Evolutionary conservation across 2,888 invertebrate genomes (phyloP).

Genomic region (Andrena praecox): DNA sequence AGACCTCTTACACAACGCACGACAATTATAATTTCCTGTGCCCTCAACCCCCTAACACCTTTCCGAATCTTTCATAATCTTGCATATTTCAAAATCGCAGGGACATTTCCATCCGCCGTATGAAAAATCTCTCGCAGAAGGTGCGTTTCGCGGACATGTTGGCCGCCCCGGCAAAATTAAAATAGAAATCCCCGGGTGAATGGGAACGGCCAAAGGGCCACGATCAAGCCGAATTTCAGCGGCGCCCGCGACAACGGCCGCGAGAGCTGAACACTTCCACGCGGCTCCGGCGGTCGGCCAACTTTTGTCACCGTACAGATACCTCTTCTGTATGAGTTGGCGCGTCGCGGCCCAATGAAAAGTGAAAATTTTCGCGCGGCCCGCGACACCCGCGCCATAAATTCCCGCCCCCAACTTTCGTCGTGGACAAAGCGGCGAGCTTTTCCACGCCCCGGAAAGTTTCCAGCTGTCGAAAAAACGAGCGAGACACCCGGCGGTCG

Average conservation of each 20-base stretch:
- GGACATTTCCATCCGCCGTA: background rate
- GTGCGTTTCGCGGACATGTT: constrained; percentile 20
- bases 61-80: too few species aligned
- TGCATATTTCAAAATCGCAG: background rate
- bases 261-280: constrained; percentile 35
- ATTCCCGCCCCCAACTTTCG: constrained; percentile 45
- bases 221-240: constrained; percentile 32
- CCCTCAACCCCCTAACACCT: too few species aligned
- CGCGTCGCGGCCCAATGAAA: constrained; percentile 31
- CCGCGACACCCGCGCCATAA: constrained; percentile 36
- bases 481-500: constrained; percentile 33
- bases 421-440: constrained; percentile 80
- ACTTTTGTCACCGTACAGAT: constrained; percentile 34
- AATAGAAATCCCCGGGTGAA: constrained; percentile 30
- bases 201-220: constrained; percentile 7
- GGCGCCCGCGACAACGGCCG: background rate
- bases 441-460: constrained; percentile 72
- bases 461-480: constrained; percentile 46
- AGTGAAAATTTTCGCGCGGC: constrained; percentile 55
- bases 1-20: too few species aligned
- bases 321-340: constrained; percentile 35
- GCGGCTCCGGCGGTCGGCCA: constrained; percentile 37
- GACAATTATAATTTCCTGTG: too few species aligned
- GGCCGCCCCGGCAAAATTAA: constrained; percentile 24
- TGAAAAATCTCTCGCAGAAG: background rate